Percentiles rank a stretch among this genome's conserved stretches.
phyloP scores from a whole-genome alignment of 2,113 vertebrate genomes.

The Genyomyrus donnyi region DNA sequence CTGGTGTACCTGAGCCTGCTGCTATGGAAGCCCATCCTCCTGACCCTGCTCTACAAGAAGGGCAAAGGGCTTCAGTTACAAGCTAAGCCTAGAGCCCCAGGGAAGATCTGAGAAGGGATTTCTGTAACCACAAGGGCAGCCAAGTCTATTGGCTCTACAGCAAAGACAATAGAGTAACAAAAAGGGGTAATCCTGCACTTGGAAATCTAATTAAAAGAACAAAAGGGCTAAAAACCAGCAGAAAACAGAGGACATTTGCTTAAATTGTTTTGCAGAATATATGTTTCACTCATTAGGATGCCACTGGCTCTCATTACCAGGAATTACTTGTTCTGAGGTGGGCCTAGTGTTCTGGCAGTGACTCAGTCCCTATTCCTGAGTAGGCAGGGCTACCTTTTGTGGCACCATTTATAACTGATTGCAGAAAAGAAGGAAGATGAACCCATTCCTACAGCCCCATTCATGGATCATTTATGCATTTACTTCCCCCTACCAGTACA shows the following conservation, averaged over 20 bases:
- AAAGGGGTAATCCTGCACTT: constrained; percentile 60
- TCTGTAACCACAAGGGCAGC: neutral
- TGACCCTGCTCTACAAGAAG: neutral
- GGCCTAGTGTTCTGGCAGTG: neutral
- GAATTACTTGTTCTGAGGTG: constrained; percentile 31
- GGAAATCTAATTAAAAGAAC: constrained; percentile 68
- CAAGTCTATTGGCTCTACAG: neutral
- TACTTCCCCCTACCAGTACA: neutral
- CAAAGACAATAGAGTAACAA: constrained; percentile 34
- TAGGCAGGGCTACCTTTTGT: neutral
- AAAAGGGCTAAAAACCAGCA: constrained; percentile 44
- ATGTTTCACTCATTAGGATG: constrained; percentile 53
- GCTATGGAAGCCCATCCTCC: neutral
- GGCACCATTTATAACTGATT: neutral
- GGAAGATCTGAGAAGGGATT: neutral
- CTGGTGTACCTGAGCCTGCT: neutral
- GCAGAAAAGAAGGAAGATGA: neutral
- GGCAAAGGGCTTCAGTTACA: neutral
- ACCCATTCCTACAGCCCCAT: neutral
- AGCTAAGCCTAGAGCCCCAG: neutral
- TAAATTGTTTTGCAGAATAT: constrained; percentile 51
- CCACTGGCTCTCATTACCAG: constrained; percentile 63
- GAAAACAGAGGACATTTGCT: constrained; percentile 56
- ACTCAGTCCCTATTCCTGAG: neutral
- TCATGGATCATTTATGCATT: neutral